Evolutionary conservation across 2,113 vertebrate species (phyloP), one percentile per base, ranked within the genome.

Genomic region (Choloepus hoffmanni): DNA sequence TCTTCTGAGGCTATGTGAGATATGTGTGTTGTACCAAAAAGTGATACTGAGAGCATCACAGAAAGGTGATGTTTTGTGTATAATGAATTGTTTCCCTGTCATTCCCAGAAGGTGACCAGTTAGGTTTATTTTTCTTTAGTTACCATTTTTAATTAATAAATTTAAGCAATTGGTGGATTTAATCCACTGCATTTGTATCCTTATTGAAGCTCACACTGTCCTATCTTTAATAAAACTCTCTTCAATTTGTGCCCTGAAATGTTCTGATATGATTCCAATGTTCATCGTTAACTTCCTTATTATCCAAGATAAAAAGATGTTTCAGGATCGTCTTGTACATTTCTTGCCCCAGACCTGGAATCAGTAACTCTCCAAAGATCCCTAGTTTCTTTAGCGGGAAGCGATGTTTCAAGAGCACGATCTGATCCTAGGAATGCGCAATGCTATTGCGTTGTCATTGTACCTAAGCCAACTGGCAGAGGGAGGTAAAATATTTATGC

Each of bases 331-430:
- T 45, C 18, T 62, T 40, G 58, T 14, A 74, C 48, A 90, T 74
- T 95, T 93, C 78, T 88, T 89, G 28, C 24, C 14, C 40, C 58
- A 85, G 18, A 65, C 50, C 67, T 88, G 73, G 15, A 68, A 70
- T 72, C 28, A 58, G 14, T 28, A 19, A 45, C 85, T 92, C 43
- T 82, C 62, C 15, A 36, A 62, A n/a, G 77, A 83, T 16, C 7
- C 40, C 26, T 86, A 60, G 1, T 70, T 62, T 91, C 36, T 89
- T 89, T 30, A 92, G 67, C 33, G 28, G 33, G 58, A 85, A 93
- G 11, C 58, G 58, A 5, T 28, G 77, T 68, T 83, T 74, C 58
- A 95, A 73, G 67, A 30, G 13, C 24, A 26, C 24, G 55, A 45
- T 45, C 4, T 45, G 43, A 45, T 45, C 43, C 43, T 79, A 68